Evolutionary conservation across 1,140 invertebrate species (phyloP).

Genomic region (Aplysia californica): DNA sequence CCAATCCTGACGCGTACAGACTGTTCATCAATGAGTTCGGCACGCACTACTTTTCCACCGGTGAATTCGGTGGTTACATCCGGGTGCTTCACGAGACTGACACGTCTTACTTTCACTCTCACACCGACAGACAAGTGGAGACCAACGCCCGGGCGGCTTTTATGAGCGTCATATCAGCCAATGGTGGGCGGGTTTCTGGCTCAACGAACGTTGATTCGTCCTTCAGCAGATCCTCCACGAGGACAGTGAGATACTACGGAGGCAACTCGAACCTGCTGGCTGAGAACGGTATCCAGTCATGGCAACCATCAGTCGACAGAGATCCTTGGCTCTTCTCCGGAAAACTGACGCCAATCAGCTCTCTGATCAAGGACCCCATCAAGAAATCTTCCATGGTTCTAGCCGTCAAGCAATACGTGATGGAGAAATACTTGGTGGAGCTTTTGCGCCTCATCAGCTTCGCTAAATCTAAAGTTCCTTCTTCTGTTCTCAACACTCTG

Average conservation of each 20-base stretch:
- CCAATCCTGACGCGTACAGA: conserved; percentile 20
- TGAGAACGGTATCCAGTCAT: not conserved
- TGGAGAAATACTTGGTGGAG: conserved; percentile 3
- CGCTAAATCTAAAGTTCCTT: not conserved
- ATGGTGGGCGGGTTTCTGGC: conserved; percentile 5
- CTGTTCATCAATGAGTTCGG: conserved; percentile 34
- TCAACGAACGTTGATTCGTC: conserved; percentile 8
- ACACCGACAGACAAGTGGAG: conserved; percentile 15
- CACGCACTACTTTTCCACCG: conserved; percentile 30
- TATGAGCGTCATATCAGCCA: conserved; percentile 22
- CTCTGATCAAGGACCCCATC: not conserved
- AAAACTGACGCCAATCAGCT: conserved; percentile 7
- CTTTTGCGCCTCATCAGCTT: not conserved
- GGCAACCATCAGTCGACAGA: conserved; percentile 20
- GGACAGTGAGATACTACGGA: conserved; percentile 18
- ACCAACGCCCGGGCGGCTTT: conserved; percentile 31
- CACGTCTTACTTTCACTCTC: conserved; percentile 5
- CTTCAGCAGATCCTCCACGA: not conserved
- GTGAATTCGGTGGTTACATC: conserved; percentile 31
- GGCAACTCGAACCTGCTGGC: conserved; percentile 23
- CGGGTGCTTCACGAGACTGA: conserved; percentile 13
- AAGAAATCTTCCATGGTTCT: not conserved
- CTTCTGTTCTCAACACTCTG: not conserved
- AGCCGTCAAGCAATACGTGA: conserved; percentile 8
- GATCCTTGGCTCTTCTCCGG: conserved; percentile 28